Percentiles rank a stretch among this genome's conserved stretches.
These are phyloP conservation scores for Ophioninae sp. DNA, from an alignment of 2,888 invertebrate species.

Conservation along the genomic window DNA sequence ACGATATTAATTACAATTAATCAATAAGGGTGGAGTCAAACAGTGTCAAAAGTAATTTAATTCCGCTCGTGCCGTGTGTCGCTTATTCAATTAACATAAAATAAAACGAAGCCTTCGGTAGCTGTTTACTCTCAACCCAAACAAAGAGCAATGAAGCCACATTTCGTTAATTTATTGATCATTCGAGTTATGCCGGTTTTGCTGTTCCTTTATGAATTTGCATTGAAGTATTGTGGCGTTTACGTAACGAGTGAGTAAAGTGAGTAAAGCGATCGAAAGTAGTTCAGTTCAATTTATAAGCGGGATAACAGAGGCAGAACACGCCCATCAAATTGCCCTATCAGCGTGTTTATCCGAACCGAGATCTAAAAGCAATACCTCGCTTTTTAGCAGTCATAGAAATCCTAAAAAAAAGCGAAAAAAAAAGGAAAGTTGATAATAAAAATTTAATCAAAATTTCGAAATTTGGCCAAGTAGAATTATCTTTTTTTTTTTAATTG, in stretches of 20 bases:
- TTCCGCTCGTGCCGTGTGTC: not conserved
- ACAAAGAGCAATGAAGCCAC: not conserved
- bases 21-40: not conserved
- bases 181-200: constrained; percentile 10
- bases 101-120: not conserved
- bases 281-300: constrained; percentile 18
- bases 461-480: no score
- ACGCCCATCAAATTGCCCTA: constrained; percentile 23
- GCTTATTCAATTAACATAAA: not conserved
- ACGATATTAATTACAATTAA: not conserved
- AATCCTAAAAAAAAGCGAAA: not conserved
- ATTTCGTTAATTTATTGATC: not conserved
- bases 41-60: not conserved
- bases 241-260: constrained; percentile 10
- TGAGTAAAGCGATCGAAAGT: not conserved
- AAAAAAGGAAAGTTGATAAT: not conserved
- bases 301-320: not conserved
- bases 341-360: not conserved
- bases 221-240: not conserved
- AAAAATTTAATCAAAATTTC: no score
- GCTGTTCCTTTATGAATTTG: not conserved
- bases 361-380: not conserved
- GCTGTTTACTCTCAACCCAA: not conserved
- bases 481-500: no score
- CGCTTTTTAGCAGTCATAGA: not conserved